Conservation (phyloP, 2,888 invertebrate species). For the Trissolcus japonicus region DNA sequence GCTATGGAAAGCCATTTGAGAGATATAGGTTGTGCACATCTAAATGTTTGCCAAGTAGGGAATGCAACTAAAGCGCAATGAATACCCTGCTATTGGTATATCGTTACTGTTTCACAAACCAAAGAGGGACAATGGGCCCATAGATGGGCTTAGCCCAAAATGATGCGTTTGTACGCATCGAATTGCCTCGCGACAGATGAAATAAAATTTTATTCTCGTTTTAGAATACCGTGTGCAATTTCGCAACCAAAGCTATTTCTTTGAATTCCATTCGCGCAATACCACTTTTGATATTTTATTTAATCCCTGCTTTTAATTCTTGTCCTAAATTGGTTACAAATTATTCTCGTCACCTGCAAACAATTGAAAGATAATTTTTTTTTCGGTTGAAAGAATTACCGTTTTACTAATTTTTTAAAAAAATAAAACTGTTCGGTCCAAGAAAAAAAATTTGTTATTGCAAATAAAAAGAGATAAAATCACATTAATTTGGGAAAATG, state of each 20-base stretch:
- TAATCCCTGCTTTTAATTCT: slow-evolving; percentile 22
- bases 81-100: slow-evolving; percentile 49
- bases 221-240: slow-evolving; percentile 67
- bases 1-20: slow-evolving; percentile 33
- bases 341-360: no score
- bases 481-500: no score
- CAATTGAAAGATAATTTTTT: no score
- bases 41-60: slow-evolving; percentile 49
- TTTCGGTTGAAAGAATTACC: no score
- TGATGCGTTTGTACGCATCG: slow-evolving; percentile 52
- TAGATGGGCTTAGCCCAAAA: slow-evolving; percentile 55
- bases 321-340: background rate
- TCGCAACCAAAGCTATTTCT: slow-evolving; percentile 64
- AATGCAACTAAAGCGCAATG: slow-evolving; percentile 35
- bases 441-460: no score
- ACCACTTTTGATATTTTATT: slow-evolving; percentile 40
- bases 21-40: slow-evolving; percentile 43
- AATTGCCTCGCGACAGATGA: slow-evolving; percentile 66
- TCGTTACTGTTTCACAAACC: slow-evolving; percentile 48
- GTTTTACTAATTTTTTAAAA: no score
- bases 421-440: no score
- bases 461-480: no score
- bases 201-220: slow-evolving; percentile 72
- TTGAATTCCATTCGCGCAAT: slow-evolving; percentile 47
- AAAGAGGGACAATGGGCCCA: slow-evolving; percentile 51